Evolutionary conservation across 23 tunicate species (phyloP), one percentile per base, ranked within the genome.

Genomic region (Ascidia mentula): DNA sequence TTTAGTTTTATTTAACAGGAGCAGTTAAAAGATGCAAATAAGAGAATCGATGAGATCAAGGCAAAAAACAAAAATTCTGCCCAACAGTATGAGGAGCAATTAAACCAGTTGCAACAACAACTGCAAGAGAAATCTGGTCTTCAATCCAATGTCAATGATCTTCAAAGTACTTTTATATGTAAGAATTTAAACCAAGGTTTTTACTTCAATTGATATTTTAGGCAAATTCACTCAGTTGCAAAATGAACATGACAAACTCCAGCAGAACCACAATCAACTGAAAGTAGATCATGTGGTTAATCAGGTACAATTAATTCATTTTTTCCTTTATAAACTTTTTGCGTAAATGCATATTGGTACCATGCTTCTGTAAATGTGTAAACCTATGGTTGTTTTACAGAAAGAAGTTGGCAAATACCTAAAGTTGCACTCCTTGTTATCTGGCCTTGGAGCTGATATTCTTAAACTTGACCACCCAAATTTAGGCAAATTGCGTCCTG

Each of bases 401-500:
- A 40, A 39, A 38, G 59, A 75, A 36, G 79, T 9, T 9, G 31
- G 18, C 2, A 40, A 75, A 31, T 75, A 39, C 28, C 37, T 32
- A 32, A 75, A 40, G n/a, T 59, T 75, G n/a, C 53, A 75, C 26
- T 75, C 59, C 28, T 31, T 75, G 31, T 36, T 82, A 20, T 74
- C 45, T 26, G 69, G 28, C 30, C 35, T 82, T 26, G 80, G 80
- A 22, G 72, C 36, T 31, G 87, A 82, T 36, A 78, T 73, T 17
- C 6, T 82, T 15, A 75, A 82, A 32, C 60, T 82, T 38, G 75
- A 82, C 46, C 87, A 82, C 75, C 87, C 87, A 7, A 60, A 35
- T 22, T 13, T 82, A 36, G 46, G 60, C 13, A 61, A 60, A 6
- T 24, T 79, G 30, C 34, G 40, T 26, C 18, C 73, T 4, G 31